phyloP scores from a whole-genome alignment of 2,888 invertebrate species.

The Tiliacea citrago region DNA sequence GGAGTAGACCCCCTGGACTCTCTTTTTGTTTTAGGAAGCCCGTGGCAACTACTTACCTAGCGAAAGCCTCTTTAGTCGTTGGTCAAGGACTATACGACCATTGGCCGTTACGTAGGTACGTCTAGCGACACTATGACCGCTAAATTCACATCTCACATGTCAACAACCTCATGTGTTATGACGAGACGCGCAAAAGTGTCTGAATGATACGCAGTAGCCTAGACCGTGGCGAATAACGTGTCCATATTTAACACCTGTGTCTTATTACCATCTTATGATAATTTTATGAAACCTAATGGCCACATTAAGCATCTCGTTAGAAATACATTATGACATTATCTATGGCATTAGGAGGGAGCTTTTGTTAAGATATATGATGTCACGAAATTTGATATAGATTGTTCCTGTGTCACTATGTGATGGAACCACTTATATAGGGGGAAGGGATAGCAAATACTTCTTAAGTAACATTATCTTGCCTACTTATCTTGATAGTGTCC shows the following conservation, averaged over 20 bases:
- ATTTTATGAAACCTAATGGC: background rate
- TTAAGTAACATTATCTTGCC: background rate
- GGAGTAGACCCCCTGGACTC: too few species aligned
- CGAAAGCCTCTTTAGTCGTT: background rate
- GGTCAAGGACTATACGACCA: background rate
- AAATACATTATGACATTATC: background rate
- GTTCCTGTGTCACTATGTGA: too few species aligned
- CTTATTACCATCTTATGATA: background rate
- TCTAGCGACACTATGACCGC: background rate
- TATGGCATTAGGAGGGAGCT: too few species aligned
- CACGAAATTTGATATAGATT: too few species aligned
- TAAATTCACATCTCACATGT: constrained; percentile 1
- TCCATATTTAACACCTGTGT: background rate
- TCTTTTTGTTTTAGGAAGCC: background rate
- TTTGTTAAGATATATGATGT: too few species aligned
- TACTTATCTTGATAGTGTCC: background rate
- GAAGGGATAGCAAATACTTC: constrained; percentile 3
- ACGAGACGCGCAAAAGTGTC: background rate
- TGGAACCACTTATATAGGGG: constrained; percentile 12
- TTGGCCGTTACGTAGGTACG: background rate
- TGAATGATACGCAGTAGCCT: background rate
- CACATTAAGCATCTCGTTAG: background rate
- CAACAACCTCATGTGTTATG: background rate
- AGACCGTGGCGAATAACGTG: background rate
- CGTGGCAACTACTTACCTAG: too few species aligned